Conservation (phyloP, 2,113 vertebrate species). For the Seriola dumerili region DNA sequence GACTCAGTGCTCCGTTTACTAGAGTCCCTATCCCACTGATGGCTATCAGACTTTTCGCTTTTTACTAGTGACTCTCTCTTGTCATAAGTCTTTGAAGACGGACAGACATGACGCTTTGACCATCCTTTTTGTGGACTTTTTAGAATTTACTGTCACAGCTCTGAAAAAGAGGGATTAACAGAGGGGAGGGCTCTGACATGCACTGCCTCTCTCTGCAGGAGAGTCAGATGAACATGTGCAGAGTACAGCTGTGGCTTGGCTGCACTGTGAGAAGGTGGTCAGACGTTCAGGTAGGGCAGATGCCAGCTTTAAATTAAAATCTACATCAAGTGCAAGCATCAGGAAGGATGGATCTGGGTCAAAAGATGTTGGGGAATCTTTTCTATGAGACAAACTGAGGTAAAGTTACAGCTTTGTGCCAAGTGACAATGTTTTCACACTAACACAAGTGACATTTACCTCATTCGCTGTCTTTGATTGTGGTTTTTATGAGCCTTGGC, state of each 20-base stretch:
- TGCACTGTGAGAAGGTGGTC: constrained; percentile 33
- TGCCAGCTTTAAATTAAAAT: constrained; percentile 36
- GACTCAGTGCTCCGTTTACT: constrained; percentile 69
- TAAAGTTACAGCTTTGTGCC: constrained; percentile 3
- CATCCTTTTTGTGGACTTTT: constrained; percentile 44
- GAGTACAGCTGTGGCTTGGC: constrained; percentile 56
- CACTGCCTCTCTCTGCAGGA: constrained; percentile 30
- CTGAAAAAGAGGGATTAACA: constrained; percentile 39
- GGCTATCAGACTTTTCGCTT: constrained; percentile 58
- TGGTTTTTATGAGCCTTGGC: constrained; percentile 22
- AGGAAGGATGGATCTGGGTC: not conserved
- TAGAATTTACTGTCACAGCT: constrained; percentile 60
- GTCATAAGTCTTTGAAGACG: constrained; percentile 64
- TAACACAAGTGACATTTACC: constrained; percentile 1
- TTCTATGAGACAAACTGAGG: constrained; percentile 2
- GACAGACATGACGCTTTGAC: constrained; percentile 25
- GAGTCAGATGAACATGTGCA: constrained; percentile 39
- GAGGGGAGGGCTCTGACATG: constrained; percentile 23
- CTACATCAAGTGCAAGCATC: not conserved
- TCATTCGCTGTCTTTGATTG: not conserved
- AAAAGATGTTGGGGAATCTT: not conserved
- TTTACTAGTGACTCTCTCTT: constrained; percentile 56
- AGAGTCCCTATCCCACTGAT: constrained; percentile 57
- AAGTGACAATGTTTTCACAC: not conserved
- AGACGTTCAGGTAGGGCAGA: constrained; percentile 19